Percentiles rank a stretch among this genome's conserved stretches.
phyloP scores from a whole-genome alignment of 1,140 invertebrate species.

The Ladona fulva region DNA sequence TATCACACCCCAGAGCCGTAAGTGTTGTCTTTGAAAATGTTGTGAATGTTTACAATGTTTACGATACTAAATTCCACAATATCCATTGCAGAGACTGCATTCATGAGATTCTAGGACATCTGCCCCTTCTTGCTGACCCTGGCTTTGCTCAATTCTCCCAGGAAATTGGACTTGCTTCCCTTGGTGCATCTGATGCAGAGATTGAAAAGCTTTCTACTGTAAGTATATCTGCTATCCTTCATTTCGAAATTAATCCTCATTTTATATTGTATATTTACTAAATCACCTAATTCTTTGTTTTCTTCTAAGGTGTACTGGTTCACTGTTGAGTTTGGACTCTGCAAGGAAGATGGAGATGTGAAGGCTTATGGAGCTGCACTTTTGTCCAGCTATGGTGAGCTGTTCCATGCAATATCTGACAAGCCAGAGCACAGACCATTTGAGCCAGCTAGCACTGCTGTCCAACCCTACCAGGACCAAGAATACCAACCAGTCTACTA shows the following conservation, averaged over 20 bases:
- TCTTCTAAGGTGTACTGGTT: constrained; percentile 91
- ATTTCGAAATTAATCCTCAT: background rate
- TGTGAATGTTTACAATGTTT: constrained; percentile 18
- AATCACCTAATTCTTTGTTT: too few relatives aligned
- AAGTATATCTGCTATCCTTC: constrained; percentile 37
- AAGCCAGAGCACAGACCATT: constrained; percentile 83
- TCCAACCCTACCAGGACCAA: constrained; percentile 89
- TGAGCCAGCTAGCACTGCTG: constrained; percentile 75
- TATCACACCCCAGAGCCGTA: constrained; percentile 98
- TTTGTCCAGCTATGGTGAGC: constrained; percentile 93
- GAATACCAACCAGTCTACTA: constrained; percentile 92
- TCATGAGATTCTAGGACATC: constrained; percentile 97
- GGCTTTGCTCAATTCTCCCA: constrained; percentile 98
- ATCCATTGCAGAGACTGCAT: constrained; percentile 73
- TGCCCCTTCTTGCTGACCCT: constrained; percentile 91
- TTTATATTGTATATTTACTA: background rate
- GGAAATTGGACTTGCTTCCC: constrained; percentile 92
- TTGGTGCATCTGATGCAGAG: constrained; percentile 93
- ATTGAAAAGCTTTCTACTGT: constrained; percentile 98
- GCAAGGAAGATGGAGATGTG: constrained; percentile 81
- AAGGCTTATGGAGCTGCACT: constrained; percentile 95
- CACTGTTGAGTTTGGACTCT: constrained; percentile 97
- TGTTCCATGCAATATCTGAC: constrained; percentile 86
- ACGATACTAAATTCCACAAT: background rate
- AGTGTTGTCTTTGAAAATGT: too few relatives aligned